phyloP scores from a whole-genome alignment of 2,888 invertebrate species.

The Lamellibrachia columna region DNA sequence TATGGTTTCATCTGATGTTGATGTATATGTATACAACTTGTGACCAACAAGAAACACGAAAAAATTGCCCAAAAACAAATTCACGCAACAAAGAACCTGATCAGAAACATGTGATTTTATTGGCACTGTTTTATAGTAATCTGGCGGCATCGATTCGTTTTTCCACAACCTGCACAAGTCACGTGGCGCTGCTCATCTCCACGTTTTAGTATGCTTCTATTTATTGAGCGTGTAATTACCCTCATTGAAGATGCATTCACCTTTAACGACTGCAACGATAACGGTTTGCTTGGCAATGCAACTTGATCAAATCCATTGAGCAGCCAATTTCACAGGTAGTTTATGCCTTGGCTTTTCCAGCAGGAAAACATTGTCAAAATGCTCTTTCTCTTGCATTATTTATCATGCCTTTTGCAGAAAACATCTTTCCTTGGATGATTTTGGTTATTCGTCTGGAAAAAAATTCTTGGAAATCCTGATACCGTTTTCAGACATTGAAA shows the following conservation, averaged over 20 bases:
- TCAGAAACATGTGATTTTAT: background rate
- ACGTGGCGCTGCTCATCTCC: background rate
- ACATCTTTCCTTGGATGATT: background rate
- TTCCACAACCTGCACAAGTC: conserved; percentile 9
- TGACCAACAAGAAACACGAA: too few relatives aligned
- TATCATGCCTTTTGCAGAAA: conserved; percentile 11
- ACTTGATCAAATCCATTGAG: conserved; percentile 16
- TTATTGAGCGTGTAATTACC: conserved; percentile 11
- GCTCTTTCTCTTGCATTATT: background rate
- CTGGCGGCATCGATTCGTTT: background rate
- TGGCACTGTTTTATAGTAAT: background rate
- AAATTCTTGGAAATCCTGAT: background rate
- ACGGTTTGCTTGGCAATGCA: conserved; percentile 7
- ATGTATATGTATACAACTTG: too few relatives aligned
- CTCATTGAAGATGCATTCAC: background rate
- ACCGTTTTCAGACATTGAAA: background rate
- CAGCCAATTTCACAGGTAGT: conserved; percentile 6
- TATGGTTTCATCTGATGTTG: too few relatives aligned
- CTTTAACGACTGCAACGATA: background rate
- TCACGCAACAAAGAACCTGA: background rate
- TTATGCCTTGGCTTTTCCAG: background rate
- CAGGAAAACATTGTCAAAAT: background rate
- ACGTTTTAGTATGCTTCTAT: background rate
- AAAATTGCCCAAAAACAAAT: too few relatives aligned
- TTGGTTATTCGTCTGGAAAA: background rate